These are phyloP conservation scores for Coelopa frigida DNA, from an alignment of 1,140 invertebrate species.

Conservation along the genomic window DNA sequence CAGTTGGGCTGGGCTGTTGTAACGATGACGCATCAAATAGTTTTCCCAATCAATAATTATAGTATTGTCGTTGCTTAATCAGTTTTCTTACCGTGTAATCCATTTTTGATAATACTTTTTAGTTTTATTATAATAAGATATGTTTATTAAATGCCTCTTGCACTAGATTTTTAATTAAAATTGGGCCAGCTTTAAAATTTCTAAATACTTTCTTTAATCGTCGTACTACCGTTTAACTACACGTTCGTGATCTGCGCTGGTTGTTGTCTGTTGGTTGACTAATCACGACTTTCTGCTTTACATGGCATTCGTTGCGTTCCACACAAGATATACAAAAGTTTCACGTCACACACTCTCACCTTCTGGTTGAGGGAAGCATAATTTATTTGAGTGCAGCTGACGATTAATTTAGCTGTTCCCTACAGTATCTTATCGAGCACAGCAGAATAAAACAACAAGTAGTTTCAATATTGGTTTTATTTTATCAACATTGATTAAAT, in stretches of 20 bases:
- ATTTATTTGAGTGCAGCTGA: no score
- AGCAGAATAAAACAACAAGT: no score
- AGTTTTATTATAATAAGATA: not conserved
- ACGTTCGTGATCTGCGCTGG: not conserved
- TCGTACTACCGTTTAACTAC: not conserved
- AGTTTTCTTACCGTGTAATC: conserved; percentile 8
- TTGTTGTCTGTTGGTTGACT: not conserved
- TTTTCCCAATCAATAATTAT: no score
- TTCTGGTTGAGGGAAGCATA: no score
- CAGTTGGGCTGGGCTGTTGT: conserved; percentile 55
- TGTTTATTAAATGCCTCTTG: not conserved
- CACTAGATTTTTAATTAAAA: not conserved
- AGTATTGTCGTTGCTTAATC: not conserved
- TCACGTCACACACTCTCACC: no score
- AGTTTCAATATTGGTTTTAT: no score
- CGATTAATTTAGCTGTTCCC: no score
- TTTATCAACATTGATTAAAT: no score
- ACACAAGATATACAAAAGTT: no score
- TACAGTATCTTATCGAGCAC: no score
- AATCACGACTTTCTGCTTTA: conserved; percentile 2
- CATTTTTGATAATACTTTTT: not conserved
- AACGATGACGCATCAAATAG: no score
- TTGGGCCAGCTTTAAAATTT: not conserved
- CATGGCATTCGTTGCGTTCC: no score
- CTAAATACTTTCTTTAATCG: not conserved